Evolutionary conservation across 2,113 vertebrate species (phyloP), one percentile per base, ranked within the genome.

Genomic region (Noturus placidus): DNA sequence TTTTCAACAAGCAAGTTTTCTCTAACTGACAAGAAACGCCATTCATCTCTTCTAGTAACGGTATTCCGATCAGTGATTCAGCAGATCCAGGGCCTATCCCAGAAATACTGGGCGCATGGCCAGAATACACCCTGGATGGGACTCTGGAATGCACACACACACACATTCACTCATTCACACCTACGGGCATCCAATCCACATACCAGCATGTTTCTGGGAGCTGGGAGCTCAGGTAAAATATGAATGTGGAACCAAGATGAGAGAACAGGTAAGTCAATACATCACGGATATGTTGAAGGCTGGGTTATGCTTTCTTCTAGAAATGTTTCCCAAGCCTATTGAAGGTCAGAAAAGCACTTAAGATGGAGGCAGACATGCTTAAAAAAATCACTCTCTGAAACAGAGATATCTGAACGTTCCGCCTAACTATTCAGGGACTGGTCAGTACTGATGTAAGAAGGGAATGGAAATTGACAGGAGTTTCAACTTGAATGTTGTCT

Each of bases 231-330:
- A 86, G 25, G 56, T 91, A 89, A 72, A 86, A 90, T 90, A 91
- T 90, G 84, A 84, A 92, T 83, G 50, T 7, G 82, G 67, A 65
- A 42, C 84, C 85, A 63, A 86, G n/a, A 33, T 89, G 82, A 89
- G 78, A 88, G 72, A 89, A 78, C 46, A 82, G 91, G 90, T 91
- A 86, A 92, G 85, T 30, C 25, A 85, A 87, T 89, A 82, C 89
- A 90, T 92, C 86, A 87, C 88, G 82, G 79, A 72, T 88, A 27
- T 79, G 85, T 91, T 89, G 89, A 50, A 50, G 19, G 19, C 15
- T 76, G 20, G 38, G 46, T 42, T 42, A 42, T 38, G 22, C 2
- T 50, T 50, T 72, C 19, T 72, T 72, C 63, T 84, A 80, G 72
- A 74, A 83, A 76, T 56, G 25, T 88, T 87, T 50, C n/a, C 19